Evolutionary conservation across 2,888 invertebrate genomes (phyloP).

Genomic region (Macrosoma leucophasiata): DNA sequence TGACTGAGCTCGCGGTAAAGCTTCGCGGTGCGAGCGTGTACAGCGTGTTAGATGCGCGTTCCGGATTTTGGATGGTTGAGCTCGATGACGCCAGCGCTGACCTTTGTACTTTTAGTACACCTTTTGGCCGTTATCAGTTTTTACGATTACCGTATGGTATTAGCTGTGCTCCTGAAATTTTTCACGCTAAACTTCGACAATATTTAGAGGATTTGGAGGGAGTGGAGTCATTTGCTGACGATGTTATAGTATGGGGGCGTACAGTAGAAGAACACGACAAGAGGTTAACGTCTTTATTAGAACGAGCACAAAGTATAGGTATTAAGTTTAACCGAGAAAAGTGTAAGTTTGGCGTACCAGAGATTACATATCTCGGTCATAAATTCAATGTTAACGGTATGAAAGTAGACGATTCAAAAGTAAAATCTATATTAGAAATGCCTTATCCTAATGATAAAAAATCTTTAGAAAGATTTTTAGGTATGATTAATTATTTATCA

Average conservation of each 20-base stretch:
- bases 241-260: slow-evolving; percentile 12
- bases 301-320: slow-evolving; percentile 12
- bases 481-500: slow-evolving; percentile 17
- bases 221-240: slow-evolving; percentile 18
- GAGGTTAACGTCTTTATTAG: slow-evolving; percentile 11
- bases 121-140: slow-evolving; percentile 17
- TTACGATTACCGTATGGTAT: slow-evolving; percentile 17
- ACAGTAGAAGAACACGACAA: slow-evolving; percentile 16
- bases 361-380: slow-evolving; percentile 14
- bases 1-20: slow-evolving; percentile 15
- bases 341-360: slow-evolving; percentile 9
- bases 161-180: slow-evolving; percentile 17
- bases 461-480: slow-evolving; percentile 16
- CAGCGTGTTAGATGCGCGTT: slow-evolving; percentile 15
- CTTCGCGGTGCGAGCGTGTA: slow-evolving; percentile 13
- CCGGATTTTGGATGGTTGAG: slow-evolving; percentile 14
- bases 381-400: slow-evolving; percentile 10
- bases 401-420: slow-evolving; percentile 12
- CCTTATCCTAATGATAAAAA: slow-evolving; percentile 11
- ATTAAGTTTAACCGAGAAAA: slow-evolving; percentile 9
- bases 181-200: slow-evolving; percentile 20
- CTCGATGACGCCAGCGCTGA: slow-evolving; percentile 16
- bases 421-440: slow-evolving; percentile 15
- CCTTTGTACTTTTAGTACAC: slow-evolving; percentile 11
- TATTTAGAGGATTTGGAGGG: slow-evolving; percentile 17